Evolutionary conservation across 2,888 invertebrate species (phyloP).

Genomic region (Margaritifera margaritifera): DNA sequence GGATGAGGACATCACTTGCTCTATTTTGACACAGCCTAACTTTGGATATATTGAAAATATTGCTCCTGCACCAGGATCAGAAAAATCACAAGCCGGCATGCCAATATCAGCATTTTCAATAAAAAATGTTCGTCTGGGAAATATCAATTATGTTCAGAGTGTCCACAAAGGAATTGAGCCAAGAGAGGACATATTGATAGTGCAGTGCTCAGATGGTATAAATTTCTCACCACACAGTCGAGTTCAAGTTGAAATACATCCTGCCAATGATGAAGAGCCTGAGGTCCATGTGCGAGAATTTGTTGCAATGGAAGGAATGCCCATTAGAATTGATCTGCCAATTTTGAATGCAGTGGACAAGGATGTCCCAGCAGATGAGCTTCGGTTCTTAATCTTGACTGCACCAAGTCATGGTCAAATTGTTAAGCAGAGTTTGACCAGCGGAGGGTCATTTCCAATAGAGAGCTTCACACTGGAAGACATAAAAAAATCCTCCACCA

Average conservation of each 20-base stretch:
- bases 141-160: constrained; percentile 71
- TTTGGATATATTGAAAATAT: constrained; percentile 70
- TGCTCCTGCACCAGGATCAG: constrained; percentile 68
- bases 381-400: constrained; percentile 63
- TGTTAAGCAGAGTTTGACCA: constrained; percentile 57
- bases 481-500: constrained; percentile 63
- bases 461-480: constrained; percentile 66
- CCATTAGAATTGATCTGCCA: constrained; percentile 69
- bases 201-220: constrained; percentile 70
- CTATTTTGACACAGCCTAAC: constrained; percentile 63
- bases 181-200: constrained; percentile 60
- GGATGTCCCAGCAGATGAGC: constrained; percentile 66
- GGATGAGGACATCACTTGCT: constrained; percentile 65
- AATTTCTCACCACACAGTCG: constrained; percentile 61
- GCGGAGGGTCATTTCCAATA: constrained; percentile 60
- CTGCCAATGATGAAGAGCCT: constrained; percentile 72
- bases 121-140: constrained; percentile 58
- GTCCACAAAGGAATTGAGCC: constrained; percentile 72
- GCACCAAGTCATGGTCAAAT: constrained; percentile 67
- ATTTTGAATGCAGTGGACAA: constrained; percentile 69
- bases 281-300: constrained; percentile 68
- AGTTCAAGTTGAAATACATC: constrained; percentile 65
- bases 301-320: constrained; percentile 71
- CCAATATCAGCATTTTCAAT: constrained; percentile 68
- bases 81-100: constrained; percentile 61